A percentile compares a stretch with the other conserved stretches of the same genome.
These are phyloP conservation scores for Triops longicaudatus DNA, from an alignment of 1,140 invertebrate species.

Conservation along the genomic window DNA sequence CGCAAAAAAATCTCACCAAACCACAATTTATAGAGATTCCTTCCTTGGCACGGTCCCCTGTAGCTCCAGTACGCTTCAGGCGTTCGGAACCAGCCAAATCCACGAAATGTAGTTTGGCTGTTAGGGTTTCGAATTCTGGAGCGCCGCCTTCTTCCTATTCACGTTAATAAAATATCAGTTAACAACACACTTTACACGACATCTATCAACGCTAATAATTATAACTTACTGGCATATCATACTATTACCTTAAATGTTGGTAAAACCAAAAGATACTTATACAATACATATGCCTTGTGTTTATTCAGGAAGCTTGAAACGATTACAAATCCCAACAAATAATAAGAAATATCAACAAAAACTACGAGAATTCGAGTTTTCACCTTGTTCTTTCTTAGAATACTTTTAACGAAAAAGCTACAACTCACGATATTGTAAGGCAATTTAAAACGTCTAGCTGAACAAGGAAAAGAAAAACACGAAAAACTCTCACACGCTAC, in stretches of 20 bases:
- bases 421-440: too few species aligned
- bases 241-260: too few species aligned
- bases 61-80: constrained; percentile 86
- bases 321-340: too few species aligned
- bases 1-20: constrained; percentile 44
- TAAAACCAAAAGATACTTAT: too few species aligned
- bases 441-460: neutral
- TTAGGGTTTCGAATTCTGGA: constrained; percentile 65
- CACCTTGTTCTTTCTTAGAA: too few species aligned
- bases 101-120: constrained; percentile 90
- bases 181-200: neutral
- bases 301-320: too few species aligned
- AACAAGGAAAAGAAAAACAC: constrained; percentile 19
- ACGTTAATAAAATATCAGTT: neutral
- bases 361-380: too few species aligned
- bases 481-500: neutral
- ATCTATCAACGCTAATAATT: neutral
- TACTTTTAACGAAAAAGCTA: too few species aligned
- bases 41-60: constrained; percentile 73
- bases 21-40: constrained; percentile 91
- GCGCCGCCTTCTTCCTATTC: constrained; percentile 44
- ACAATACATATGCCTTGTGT: too few species aligned
- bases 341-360: too few species aligned
- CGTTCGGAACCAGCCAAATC: constrained; percentile 95
- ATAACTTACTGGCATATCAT: neutral